Evolutionary conservation across 2,113 vertebrate species (phyloP), one percentile per base, ranked within the genome.

Genomic region (Lagopus leucura): DNA sequence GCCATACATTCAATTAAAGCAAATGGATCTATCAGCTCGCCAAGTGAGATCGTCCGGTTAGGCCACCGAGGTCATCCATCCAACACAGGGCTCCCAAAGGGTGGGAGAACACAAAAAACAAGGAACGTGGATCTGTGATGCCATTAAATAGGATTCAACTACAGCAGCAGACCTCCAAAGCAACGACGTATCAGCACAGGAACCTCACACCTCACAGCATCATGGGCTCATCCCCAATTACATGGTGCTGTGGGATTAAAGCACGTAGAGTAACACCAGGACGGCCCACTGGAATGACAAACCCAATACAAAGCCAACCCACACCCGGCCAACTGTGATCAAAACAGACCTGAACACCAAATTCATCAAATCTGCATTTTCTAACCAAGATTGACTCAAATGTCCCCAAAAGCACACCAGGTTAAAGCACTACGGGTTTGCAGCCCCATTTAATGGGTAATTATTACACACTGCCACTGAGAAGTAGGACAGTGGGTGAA

Each of bases 141-240:
- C 94, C 94, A 93, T 96, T 94, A 95, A 95, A 94, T 40, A 50
- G 30, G 92, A 93, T 89, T 92, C 97, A 93, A 94, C 67, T 90
- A 88, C 89, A 94, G 94, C 87, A 85, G 76, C 83, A 79, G 74
- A 84, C 88, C 90, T 89, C 67, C 74, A 82, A 84, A 92, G 82
- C 45, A 50, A 84, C 1, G 28, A 87, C 0, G 0, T 42, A 69
- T 28, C 81, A 65, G 84, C 76, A 38, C 4, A 82, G 94, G 96
- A 95, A 95, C 76, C 64, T 89, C 89, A 93, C 92, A 94, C 8
- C 5, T 74, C 84, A 89, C 3, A 1, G 48, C 90, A 94, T 94
- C 88, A 88, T 2, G 0, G 1, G 40, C 10, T 34, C 36, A 63
- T 47, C 61, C 76, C 63, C 73, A 34, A 30, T 28, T 45, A 75